These are phyloP conservation scores for Diacarnus erythraeanus DNA, from an alignment of 37 sponge, comb jelly and placozoan genomes.

Conservation along the genomic window DNA sequence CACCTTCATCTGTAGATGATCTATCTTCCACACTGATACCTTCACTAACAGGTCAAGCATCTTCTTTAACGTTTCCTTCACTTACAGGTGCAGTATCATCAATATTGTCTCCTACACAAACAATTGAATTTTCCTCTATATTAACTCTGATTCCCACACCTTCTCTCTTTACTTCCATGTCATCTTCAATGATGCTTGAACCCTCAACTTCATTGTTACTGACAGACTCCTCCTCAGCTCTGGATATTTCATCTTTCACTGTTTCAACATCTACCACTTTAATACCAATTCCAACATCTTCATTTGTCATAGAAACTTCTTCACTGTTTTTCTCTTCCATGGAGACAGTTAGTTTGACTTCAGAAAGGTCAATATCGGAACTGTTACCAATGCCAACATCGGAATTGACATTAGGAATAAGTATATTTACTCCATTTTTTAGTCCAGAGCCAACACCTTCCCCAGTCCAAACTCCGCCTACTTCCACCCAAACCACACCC, in stretches of 20 bases:
- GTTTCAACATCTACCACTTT: background rate
- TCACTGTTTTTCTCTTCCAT: too few relatives aligned
- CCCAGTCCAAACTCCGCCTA: background rate
- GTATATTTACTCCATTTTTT: background rate
- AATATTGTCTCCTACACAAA: conserved; percentile 4
- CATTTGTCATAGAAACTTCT: too few relatives aligned
- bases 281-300: background rate
- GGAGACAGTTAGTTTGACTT: too few relatives aligned
- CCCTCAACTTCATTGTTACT: background rate
- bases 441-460: background rate
- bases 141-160: background rate
- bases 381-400: too few relatives aligned
- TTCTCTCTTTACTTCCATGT: background rate
- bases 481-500: background rate
- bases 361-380: too few relatives aligned
- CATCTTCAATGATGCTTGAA: background rate
- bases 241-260: too few relatives aligned
- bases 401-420: too few relatives aligned
- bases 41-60: background rate
- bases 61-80: background rate
- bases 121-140: background rate
- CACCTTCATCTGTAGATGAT: background rate
- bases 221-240: background rate
- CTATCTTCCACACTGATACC: background rate
- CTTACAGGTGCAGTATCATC: background rate